Conservation (phyloP, 2,113 vertebrate species). For the Ceyx melanurus region DNA sequence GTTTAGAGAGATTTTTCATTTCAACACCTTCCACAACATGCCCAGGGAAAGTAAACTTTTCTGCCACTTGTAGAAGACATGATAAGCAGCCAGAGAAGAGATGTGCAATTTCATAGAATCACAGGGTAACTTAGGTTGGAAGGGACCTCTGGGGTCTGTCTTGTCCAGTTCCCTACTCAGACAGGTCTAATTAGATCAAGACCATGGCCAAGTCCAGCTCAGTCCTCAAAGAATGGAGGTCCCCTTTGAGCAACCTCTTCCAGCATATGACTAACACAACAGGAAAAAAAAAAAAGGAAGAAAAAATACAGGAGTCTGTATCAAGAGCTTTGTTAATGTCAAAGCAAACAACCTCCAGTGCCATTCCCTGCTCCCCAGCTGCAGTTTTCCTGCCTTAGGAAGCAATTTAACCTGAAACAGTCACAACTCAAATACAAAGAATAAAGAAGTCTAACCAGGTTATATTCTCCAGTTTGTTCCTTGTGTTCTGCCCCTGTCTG, state of each 20-base stretch:
- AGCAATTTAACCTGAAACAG: neutral
- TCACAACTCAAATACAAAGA: neutral
- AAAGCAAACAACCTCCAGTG: neutral
- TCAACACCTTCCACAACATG: neutral
- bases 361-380: neutral
- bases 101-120: neutral
- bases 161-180: neutral
- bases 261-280: neutral
- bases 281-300: neutral
- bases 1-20: neutral
- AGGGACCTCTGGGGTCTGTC: neutral
- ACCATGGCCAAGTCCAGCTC: neutral
- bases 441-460: neutral
- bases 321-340: neutral
- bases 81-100: neutral
- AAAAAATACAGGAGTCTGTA: neutral
- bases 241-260: neutral
- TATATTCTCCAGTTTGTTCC: neutral
- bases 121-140: neutral
- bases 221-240: neutral
- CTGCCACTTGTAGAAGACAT: neutral
- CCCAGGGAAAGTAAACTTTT: neutral
- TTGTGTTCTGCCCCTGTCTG: accelerated
- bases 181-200: neutral
- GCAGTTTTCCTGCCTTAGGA: neutral